Evolutionary conservation across 2,797 vertebrate species (phyloP).

Genomic region (Triplophysa yarkandensis): DNA sequence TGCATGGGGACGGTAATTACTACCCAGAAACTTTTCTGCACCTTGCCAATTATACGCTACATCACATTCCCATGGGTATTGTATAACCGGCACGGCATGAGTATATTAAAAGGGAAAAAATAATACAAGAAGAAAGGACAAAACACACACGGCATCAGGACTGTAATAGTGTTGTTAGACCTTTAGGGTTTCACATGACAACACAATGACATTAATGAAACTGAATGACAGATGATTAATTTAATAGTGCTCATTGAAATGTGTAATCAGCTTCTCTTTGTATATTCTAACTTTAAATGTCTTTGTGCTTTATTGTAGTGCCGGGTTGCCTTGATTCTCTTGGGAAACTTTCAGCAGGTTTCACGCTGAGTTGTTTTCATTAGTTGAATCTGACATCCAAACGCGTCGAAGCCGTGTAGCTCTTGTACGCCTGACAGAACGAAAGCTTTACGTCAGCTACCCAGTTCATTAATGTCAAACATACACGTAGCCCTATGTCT

Average conservation of each 20-base stretch:
- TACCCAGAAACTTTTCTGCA: slow-evolving; percentile 51
- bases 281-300: neutral
- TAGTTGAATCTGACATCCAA: slow-evolving; percentile 41
- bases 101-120: slow-evolving; percentile 27
- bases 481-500: slow-evolving; percentile 12
- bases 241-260: slow-evolving; percentile 1
- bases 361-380: slow-evolving; percentile 34
- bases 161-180: slow-evolving; percentile 4
- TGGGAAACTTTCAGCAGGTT: slow-evolving; percentile 31
- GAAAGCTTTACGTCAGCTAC: slow-evolving; percentile 26
- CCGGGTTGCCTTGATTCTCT: slow-evolving; percentile 5
- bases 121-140: slow-evolving; percentile 27
- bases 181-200: slow-evolving; percentile 31
- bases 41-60: slow-evolving; percentile 55
- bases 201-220: neutral
- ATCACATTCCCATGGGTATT: slow-evolving; percentile 46
- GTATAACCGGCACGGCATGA: slow-evolving; percentile 43
- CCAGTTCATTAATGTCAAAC: slow-evolving; percentile 43
- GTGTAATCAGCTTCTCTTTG: neutral
- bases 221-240: slow-evolving; percentile 1
- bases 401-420: slow-evolving; percentile 31
- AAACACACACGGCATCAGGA: slow-evolving; percentile 1
- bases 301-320: neutral
- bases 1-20: slow-evolving; percentile 39
- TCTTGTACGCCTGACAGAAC: slow-evolving; percentile 26